phyloP scores from a whole-genome alignment of 2,888 invertebrate genomes.

The Ophioninae sp. region DNA sequence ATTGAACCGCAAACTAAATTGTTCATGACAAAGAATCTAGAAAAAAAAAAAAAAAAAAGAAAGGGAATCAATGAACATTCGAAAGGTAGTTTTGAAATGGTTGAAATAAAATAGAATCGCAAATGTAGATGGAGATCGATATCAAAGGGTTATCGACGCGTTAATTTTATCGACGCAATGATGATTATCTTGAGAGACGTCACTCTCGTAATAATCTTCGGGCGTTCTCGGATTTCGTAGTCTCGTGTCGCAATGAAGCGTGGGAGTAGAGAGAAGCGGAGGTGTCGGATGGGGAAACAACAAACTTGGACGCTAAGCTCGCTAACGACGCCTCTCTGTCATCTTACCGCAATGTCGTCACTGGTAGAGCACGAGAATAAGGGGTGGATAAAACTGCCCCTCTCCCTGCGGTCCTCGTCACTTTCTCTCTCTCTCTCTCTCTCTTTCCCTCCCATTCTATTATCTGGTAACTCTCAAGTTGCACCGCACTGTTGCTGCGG shows the following conservation, averaged over 20 bases:
- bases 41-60: background rate
- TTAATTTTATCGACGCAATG: too few species aligned
- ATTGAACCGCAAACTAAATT: background rate
- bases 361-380: conserved; percentile 13
- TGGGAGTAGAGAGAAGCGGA: conserved; percentile 4
- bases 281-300: conserved; percentile 61
- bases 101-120: too few species aligned
- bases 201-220: background rate
- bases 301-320: conserved; percentile 56
- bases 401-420: background rate
- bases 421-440: background rate
- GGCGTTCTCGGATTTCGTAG: conserved; percentile 37
- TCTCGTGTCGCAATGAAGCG: conserved; percentile 17
- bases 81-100: background rate
- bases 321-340: conserved; percentile 62
- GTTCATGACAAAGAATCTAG: background rate
- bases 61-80: background rate
- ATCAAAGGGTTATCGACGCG: too few species aligned
- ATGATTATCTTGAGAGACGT: too few species aligned
- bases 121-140: too few species aligned
- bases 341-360: conserved; percentile 59
- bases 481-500: conserved; percentile 38
- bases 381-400: conserved; percentile 12
- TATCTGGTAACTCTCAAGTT: conserved; percentile 4
- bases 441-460: background rate